A percentile compares a stretch with the other conserved stretches of the same genome.
Conservation (phyloP, 2,113 vertebrate genomes). For the Thryonomys swinderianus region DNA sequence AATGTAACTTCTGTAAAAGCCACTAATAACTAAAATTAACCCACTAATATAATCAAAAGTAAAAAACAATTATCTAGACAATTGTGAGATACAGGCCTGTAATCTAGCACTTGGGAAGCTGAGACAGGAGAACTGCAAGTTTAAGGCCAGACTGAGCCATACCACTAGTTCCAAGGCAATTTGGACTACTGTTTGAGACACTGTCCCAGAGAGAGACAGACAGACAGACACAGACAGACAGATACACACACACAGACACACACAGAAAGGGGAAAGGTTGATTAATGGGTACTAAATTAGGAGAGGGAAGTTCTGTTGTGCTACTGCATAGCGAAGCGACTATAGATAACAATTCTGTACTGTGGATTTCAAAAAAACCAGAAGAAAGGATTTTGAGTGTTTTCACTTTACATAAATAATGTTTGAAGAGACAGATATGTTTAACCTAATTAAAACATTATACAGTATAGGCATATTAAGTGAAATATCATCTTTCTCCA, state of each 20-base stretch:
- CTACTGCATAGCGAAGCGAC: not conserved
- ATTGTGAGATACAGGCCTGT: not conserved
- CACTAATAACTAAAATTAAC: not conserved
- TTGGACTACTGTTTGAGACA: not conserved
- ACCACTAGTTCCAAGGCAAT: not conserved
- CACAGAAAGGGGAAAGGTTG: not conserved
- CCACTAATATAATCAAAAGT: not conserved
- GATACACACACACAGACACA: not conserved
- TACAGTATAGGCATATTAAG: not conserved
- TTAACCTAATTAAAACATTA: not conserved
- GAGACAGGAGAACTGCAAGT: not conserved
- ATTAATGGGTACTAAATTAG: not conserved
- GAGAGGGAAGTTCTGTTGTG: not conserved
- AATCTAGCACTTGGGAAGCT: not conserved
- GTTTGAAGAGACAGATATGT: not conserved
- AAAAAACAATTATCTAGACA: not conserved
- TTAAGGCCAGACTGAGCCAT: not conserved
- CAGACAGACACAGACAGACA: not conserved
- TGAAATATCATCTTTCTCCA: not conserved
- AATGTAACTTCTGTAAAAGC: slow-evolving; percentile 52
- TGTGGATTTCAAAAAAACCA: not conserved
- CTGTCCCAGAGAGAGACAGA: not conserved
- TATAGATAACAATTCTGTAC: not conserved
- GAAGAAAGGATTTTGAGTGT: not conserved
- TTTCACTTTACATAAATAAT: not conserved